A percentile compares a stretch with the other conserved stretches of the same genome.
Evolutionary conservation across 2,888 invertebrate species (phyloP).

Genomic region (Drosophila flavopinicola): DNA sequence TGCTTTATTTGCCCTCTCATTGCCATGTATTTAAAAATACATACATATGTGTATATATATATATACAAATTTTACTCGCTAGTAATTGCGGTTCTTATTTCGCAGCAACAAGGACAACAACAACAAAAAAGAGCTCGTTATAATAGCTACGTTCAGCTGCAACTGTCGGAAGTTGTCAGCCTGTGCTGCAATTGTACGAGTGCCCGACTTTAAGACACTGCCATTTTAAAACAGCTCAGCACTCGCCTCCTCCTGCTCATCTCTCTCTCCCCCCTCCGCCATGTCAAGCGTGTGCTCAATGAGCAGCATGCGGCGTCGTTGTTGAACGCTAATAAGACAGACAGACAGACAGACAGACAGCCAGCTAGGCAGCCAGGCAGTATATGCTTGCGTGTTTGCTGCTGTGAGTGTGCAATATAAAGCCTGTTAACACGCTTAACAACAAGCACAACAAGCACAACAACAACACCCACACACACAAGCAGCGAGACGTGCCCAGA

Average conservation of each 20-base stretch:
- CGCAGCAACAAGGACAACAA: conserved; percentile 48
- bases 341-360: conserved; percentile 24
- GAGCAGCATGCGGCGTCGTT: conserved; percentile 53
- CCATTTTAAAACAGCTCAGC: conserved; percentile 60
- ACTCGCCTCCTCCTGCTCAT: neutral
- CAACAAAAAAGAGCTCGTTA: conserved; percentile 32
- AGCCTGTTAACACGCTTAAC: conserved; percentile 80
- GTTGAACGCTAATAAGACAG: conserved; percentile 68
- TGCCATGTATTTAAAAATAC: conserved; percentile 49
- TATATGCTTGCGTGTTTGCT: conserved; percentile 6
- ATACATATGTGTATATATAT: conserved; percentile 45
- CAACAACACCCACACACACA: conserved; percentile 25
- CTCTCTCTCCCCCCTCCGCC: too few species aligned
- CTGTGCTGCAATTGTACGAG: conserved; percentile 35
- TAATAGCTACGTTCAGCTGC: conserved; percentile 47
- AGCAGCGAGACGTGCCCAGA: conserved; percentile 55
- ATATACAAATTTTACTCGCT: conserved; percentile 58
- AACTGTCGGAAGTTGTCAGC: conserved; percentile 77
- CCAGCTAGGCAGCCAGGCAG: conserved; percentile 23
- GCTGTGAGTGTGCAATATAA: conserved; percentile 60
- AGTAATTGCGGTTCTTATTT: conserved; percentile 82
- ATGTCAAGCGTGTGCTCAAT: conserved; percentile 54
- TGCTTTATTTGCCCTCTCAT: conserved; percentile 58
- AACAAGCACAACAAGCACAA: conserved; percentile 63
- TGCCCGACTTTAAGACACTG: conserved; percentile 36